Evolutionary conservation across 1,140 invertebrate genomes (phyloP), one percentile per base, ranked within the genome.

Genomic region (Nasonia longicornis): DNA sequence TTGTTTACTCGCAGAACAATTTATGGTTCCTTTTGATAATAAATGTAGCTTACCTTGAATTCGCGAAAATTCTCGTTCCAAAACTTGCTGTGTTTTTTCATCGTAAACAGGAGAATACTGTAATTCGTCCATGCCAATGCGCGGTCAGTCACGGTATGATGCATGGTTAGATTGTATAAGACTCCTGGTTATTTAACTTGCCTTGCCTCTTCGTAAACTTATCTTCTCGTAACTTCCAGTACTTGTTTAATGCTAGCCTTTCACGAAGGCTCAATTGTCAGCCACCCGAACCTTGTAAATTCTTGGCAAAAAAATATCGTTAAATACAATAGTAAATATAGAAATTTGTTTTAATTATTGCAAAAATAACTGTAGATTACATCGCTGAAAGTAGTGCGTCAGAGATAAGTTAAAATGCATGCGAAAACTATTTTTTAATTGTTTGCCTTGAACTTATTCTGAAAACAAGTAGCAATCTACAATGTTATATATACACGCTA

Each of bases 41-140:
- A 67, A 67, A 67, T 67, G 22, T n/a, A 58, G 45, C 71, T 86
- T 84, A 87, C 87, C 86, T 72, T 84, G 76, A 11, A 84, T 77
- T 48, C 87, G 84, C n/a, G 84, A 81, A 76, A 89, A 89, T 84
- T 89, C 84, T 29, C 81, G 83, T 29, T 82, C 83, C 6, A 89
- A 83, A 58, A 31, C 45, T 29, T 84, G 69, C 12, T 45, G 26
- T 3, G 79, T 87, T 38, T 82, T 79, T 22, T 86, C 80, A 48
- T 87, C 84, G 42, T 89, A 89, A 26, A 86, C 81, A 22, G 86
- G 67, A 4, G 76, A 82, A 58, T 86, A 88, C 4, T 64, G 76
- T 66, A 74, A 11, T 79, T 72, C 85, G 77, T 85, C 84, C 87
- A 89, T 89, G 31, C 69, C 77, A 66, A 29, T 2, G 1, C 14